Evolutionary conservation across 2,888 invertebrate genomes (phyloP).

Genomic region (Drosophila neoperkinsi): DNA sequence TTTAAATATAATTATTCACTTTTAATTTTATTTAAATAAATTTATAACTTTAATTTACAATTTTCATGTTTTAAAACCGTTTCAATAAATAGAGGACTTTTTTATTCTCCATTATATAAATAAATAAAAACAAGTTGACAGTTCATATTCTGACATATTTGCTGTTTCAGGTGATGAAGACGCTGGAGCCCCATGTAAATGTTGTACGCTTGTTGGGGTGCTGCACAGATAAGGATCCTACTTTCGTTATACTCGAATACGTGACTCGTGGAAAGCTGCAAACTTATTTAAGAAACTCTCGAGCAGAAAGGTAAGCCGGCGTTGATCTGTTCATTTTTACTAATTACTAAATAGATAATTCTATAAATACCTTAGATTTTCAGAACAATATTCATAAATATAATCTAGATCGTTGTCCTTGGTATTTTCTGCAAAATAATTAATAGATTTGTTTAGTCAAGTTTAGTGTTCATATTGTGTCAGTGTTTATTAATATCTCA

Average conservation of each 20-base stretch:
- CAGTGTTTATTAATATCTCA: not conserved
- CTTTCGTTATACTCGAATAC: slow-evolving; percentile 96
- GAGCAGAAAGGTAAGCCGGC: slow-evolving; percentile 89
- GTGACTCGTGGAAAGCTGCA: slow-evolving; percentile 95
- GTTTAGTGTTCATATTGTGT: not conserved
- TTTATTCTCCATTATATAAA: not conserved
- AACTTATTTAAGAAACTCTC: slow-evolving; percentile 93
- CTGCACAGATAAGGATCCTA: slow-evolving; percentile 96
- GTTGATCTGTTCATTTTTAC: not conserved
- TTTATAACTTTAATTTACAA: not conserved
- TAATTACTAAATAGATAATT: too few relatives aligned
- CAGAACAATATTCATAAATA: not conserved
- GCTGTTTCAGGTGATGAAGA: slow-evolving; percentile 92
- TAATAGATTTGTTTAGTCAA: not conserved
- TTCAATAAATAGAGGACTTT: not conserved
- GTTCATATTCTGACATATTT: not conserved
- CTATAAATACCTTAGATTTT: too few relatives aligned
- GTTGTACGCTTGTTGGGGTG: slow-evolving; percentile 95
- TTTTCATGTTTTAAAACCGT: not conserved
- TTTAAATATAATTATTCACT: not conserved
- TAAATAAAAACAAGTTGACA: not conserved
- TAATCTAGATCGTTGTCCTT: not conserved
- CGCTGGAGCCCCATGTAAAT: slow-evolving; percentile 94
- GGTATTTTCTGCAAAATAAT: not conserved
- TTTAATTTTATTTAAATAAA: not conserved